These are phyloP conservation scores for Drosophila pseudoananassae DNA, from an alignment of 1,140 invertebrate species.

Conservation along the genomic window DNA sequence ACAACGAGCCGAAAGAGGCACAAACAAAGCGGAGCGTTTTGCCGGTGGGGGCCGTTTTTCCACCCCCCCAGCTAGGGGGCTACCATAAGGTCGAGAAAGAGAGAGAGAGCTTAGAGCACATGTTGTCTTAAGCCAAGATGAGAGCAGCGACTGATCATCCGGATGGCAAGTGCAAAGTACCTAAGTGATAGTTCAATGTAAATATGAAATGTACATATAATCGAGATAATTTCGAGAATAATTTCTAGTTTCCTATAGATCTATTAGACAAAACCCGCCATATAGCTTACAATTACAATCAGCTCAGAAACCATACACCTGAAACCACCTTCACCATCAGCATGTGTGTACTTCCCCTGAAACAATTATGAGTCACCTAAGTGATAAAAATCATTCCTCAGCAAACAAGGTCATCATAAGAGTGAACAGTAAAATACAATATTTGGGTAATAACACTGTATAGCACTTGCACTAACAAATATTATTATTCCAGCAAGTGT, in stretches of 20 bases:
- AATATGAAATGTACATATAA: too few relatives aligned
- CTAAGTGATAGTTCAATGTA: too few relatives aligned
- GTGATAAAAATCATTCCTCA: background rate
- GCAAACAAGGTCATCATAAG: background rate
- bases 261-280: background rate
- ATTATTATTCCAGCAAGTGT: constrained; percentile 9
- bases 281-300: background rate
- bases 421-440: background rate
- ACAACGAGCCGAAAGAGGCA: constrained; percentile 53
- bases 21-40: constrained; percentile 17
- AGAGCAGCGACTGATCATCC: constrained; percentile 18
- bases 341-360: background rate
- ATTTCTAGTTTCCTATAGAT: background rate
- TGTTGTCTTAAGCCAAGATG: constrained; percentile 6
- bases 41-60: constrained; percentile 18
- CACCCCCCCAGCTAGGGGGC: background rate
- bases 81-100: constrained; percentile 10
- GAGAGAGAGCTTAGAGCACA: constrained; percentile 55
- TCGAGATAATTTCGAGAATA: too few relatives aligned
- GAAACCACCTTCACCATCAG: background rate
- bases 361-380: constrained; percentile 8
- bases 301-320: background rate
- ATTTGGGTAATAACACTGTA: background rate
- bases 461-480: constrained; percentile 10
- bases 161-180: constrained; percentile 12